Base-by-base conservation (phyloP, 2,113 vertebrate species). In the Salvelinus fontinalis region DNA sequence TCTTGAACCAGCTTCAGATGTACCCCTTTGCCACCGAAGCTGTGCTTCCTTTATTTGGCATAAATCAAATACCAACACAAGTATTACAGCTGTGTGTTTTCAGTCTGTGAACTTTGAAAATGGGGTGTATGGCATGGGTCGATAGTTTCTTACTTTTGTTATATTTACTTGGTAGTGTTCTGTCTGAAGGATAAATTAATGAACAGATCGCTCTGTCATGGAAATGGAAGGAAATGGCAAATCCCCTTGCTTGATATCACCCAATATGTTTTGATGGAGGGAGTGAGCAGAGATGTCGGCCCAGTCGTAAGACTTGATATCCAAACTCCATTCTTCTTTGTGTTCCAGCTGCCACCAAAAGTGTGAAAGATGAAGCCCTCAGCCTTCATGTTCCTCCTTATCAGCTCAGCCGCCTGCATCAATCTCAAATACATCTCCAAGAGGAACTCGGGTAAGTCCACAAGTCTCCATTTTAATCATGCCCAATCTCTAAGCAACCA, bases 381-480 rank as follows among this genome's bases (percentile, higher is more conserved):
- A 81, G 77, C 93, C 92, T 84, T 95, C 88, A 84, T 97, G 84
- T 86, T 92, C 78, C 88, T 97, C 83, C 91, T 96, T 88, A 87
- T 96, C 82, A 92, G 91, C 88, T 93, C 92, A 39, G 94, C 91
- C 81, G 90, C 94, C 89, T 95, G 94, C 89, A 94, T 95, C 83
- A 95, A 94, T 83, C 87, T 97, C 87, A 98, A 96, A 92, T 93
- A 97, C 71, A 95, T 98, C 84, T 97, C 96, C 84, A 98, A 98
- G 91, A 97, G 97, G 91, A 97, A 98, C 92, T 98, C 96, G 83
- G 97, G 97, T 98, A 96, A 94, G 96, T 92, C 74, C 24, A 44
- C 64, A 84, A 70, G 4, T 66, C 62, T 67, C 34, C 66, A 13
- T 73, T 74, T 75, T 57, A 44, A 64, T 1, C 20, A 27, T 59